Conservation (phyloP, 1,140 invertebrate genomes). For the Linepithema humile region DNA sequence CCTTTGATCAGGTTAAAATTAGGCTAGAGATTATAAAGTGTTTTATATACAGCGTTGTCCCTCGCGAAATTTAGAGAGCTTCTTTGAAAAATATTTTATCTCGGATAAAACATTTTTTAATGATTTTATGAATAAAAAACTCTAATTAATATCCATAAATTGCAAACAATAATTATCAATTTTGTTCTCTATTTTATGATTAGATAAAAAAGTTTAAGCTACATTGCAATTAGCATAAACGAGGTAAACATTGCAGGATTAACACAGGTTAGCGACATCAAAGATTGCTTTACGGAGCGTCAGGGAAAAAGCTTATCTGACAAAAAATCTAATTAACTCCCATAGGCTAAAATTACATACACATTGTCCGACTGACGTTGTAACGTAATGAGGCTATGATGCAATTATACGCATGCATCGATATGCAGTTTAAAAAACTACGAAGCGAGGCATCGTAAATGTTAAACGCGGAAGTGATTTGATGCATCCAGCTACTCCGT, state of each 20-base stretch:
- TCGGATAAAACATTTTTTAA: not conserved
- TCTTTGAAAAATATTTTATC: not conserved
- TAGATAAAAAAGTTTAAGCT: not conserved
- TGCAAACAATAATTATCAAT: not conserved
- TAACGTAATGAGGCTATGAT: not conserved
- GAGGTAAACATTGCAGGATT: not conserved
- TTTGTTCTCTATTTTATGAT: not conserved
- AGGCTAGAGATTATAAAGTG: not conserved
- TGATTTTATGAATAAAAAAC: not conserved
- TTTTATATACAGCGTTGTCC: not conserved
- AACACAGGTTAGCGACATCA: not conserved
- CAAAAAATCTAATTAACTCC: constrained; percentile 20
- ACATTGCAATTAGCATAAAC: not conserved
- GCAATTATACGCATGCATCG: not conserved
- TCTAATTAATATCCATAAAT: not conserved
- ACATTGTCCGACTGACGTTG: not conserved
- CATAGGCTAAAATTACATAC: not conserved
- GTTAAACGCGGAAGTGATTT: constrained; percentile 18
- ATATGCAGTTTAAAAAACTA: not conserved
- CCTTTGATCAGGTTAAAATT: too few relatives aligned
- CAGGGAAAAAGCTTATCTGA: not conserved
- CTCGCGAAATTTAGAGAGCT: not conserved
- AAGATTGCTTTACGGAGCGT: not conserved
- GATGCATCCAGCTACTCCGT: not conserved
- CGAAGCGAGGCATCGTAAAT: constrained; percentile 8